These are phyloP conservation scores for Danionella cerebrum DNA, from an alignment of 2,113 vertebrate genomes.

Conservation along the genomic window DNA sequence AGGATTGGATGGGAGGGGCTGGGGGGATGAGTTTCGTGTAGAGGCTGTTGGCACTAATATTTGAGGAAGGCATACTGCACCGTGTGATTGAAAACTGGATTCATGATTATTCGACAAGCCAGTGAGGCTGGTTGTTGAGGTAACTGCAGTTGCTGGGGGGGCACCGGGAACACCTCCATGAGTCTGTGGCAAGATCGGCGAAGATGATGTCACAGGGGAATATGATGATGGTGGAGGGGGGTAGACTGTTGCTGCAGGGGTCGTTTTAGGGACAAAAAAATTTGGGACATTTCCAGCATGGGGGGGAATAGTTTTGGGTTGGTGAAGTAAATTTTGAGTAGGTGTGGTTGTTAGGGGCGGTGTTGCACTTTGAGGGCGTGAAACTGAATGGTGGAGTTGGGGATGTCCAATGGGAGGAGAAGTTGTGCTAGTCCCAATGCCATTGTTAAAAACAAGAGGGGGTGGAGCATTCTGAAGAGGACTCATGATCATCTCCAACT, in stretches of 20 bases:
- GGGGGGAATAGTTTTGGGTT: neutral
- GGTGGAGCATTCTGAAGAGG: slow-evolving; percentile 36
- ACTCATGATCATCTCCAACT: slow-evolving; percentile 50
- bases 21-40: slow-evolving; percentile 25
- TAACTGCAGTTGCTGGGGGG: neutral
- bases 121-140: neutral
- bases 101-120: neutral
- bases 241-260: slow-evolving; percentile 44
- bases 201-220: slow-evolving; percentile 50
- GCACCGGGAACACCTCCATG: neutral
- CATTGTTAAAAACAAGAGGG: neutral
- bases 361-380: slow-evolving; percentile 49
- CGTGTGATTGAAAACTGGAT: neutral
- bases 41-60: neutral
- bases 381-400: slow-evolving; percentile 30
- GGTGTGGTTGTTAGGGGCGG: slow-evolving; percentile 26
- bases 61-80: neutral
- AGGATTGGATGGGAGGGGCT: slow-evolving; percentile 45
- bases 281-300: neutral
- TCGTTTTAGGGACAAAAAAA: neutral
- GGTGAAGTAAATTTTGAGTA: slow-evolving; percentile 38
- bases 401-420: neutral
- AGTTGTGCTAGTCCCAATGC: neutral
- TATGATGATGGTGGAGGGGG: slow-evolving; percentile 34
- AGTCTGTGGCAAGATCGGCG: slow-evolving; percentile 19